These are phyloP conservation scores for Zaprionus camerounensis DNA, from an alignment of 1,140 invertebrate genomes.

Conservation along the genomic window DNA sequence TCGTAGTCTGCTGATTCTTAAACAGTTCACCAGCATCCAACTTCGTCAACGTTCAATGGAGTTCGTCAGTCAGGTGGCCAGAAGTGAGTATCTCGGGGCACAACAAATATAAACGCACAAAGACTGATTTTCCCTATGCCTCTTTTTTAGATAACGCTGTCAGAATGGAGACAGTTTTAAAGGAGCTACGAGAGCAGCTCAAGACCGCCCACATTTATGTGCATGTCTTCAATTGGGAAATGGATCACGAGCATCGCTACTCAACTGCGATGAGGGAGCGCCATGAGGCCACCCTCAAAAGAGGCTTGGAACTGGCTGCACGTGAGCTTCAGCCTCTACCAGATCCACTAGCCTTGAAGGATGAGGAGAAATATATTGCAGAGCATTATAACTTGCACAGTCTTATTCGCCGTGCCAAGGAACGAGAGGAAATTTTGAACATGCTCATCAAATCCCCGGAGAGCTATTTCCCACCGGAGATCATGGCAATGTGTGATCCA, in stretches of 20 bases:
- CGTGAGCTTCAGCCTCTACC: conserved; percentile 7
- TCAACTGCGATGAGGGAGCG: conserved; percentile 52
- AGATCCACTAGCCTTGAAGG: neutral
- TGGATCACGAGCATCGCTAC: conserved; percentile 68
- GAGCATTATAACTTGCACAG: conserved; percentile 39
- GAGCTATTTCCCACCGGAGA: conserved; percentile 52
- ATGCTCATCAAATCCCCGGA: conserved; percentile 50
- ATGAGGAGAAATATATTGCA: conserved; percentile 44
- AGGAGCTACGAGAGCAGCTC: conserved; percentile 45
- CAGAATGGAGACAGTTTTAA: conserved; percentile 46
- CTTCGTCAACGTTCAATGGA: conserved; percentile 59
- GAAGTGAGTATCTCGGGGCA: conserved; percentile 28
- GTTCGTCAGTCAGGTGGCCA: conserved; percentile 26
- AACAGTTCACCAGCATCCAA: conserved; percentile 33
- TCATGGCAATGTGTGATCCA: conserved; percentile 45
- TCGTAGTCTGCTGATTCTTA: conserved; percentile 21
- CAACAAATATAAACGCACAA: neutral
- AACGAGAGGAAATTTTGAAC: conserved; percentile 50
- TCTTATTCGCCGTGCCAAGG: conserved; percentile 37
- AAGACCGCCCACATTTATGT: conserved; percentile 58
- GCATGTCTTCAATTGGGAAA: conserved; percentile 72
- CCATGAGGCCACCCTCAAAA: conserved; percentile 19
- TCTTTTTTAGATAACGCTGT: conserved; percentile 43
- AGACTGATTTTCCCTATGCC: neutral
- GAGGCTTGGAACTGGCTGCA: conserved; percentile 24